Conservation (phyloP, 23 tunicate species). For the Clavelina lepadiformis region DNA sequence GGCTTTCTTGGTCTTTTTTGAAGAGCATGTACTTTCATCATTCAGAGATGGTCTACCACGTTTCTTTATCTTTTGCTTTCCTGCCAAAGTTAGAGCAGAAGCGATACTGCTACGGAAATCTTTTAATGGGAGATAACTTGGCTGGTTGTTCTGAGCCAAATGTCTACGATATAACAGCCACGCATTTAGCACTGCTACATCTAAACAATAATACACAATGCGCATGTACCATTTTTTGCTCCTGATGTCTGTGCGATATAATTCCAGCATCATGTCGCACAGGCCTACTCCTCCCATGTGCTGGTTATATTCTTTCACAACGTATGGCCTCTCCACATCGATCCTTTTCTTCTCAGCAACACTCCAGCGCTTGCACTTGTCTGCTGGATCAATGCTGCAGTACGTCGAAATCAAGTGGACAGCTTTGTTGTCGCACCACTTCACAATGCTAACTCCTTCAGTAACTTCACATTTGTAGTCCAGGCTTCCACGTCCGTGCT, state of each 20-base stretch:
- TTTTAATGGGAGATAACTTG: neutral
- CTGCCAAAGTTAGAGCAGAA: constrained; percentile 9
- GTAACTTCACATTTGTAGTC: constrained; percentile 1
- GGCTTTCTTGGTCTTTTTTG: no score
- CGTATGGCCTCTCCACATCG: constrained; percentile 13
- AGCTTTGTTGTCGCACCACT: constrained; percentile 7
- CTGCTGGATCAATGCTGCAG: constrained; percentile 11
- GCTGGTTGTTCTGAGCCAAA: constrained; percentile 1
- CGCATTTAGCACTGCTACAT: constrained; percentile 6
- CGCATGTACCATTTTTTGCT: constrained; percentile 24
- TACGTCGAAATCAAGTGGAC: constrained; percentile 11
- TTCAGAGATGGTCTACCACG: constrained; percentile 5
- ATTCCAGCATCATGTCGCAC: constrained; percentile 20
- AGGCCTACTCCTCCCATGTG: constrained; percentile 28
- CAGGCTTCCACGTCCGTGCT: neutral
- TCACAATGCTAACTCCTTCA: constrained; percentile 8
- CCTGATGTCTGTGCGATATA: constrained; percentile 20
- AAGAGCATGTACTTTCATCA: no score
- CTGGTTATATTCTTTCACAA: constrained; percentile 17
- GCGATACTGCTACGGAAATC: constrained; percentile 12
- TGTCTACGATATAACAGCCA: no score
- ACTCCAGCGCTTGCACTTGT: constrained; percentile 19
- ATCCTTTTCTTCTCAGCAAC: constrained; percentile 3
- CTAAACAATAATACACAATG: constrained; percentile 21
- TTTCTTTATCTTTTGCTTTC: neutral